Percentiles rank a stretch among this genome's conserved stretches.
Evolutionary conservation across 1,140 invertebrate species (phyloP).

Genomic region (Tetranychus urticae): DNA sequence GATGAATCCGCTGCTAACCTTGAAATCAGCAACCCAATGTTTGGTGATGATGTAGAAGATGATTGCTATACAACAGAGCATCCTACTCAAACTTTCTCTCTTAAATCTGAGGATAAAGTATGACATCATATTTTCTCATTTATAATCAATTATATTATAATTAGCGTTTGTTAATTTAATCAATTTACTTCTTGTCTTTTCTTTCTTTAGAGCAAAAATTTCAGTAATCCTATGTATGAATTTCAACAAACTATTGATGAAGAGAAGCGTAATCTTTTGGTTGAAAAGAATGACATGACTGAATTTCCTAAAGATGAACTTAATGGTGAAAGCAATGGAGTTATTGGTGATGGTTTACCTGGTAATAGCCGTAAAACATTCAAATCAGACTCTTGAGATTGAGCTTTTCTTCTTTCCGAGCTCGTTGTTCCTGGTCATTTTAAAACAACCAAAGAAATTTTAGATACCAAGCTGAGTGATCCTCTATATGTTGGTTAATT

Average conservation of each 20-base stretch:
- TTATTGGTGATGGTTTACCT: too few species aligned
- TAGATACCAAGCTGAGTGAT: too few species aligned
- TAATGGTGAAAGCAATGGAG: too few species aligned
- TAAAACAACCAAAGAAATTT: too few species aligned
- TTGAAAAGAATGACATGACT: neutral
- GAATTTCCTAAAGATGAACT: too few species aligned
- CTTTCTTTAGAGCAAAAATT: constrained; percentile 31
- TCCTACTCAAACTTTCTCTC: constrained; percentile 25
- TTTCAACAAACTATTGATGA: neutral
- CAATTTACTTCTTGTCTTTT: too few species aligned
- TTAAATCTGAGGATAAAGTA: constrained; percentile 30
- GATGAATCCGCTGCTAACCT: constrained; percentile 37
- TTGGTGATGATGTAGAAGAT: constrained; percentile 35
- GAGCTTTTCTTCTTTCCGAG: too few species aligned
- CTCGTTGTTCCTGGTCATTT: too few species aligned
- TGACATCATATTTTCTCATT: neutral
- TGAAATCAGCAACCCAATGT: constrained; percentile 62
- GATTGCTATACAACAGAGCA: constrained; percentile 30
- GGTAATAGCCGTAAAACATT: too few species aligned
- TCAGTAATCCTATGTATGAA: constrained; percentile 61
- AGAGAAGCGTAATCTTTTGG: constrained; percentile 2
- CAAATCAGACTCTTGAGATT: too few species aligned
- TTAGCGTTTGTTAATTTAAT: neutral
- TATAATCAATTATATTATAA: neutral
- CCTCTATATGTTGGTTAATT: too few species aligned